Conservation (phyloP, 2,797 vertebrate species). For the Crocodylus rhombifer region DNA sequence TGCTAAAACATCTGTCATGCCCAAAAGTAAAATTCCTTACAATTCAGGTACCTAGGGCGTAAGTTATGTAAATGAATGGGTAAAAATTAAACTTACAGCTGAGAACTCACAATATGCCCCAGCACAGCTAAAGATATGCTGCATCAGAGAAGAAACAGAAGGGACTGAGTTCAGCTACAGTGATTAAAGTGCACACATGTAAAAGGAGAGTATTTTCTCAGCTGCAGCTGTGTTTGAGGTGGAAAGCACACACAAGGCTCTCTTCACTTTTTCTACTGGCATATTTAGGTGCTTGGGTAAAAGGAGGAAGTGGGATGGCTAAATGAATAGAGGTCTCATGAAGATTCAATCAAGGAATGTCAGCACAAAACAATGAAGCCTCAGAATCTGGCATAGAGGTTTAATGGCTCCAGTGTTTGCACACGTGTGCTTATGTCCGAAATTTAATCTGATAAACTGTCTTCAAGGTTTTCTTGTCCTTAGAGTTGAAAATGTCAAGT, state of each 20-base stretch:
- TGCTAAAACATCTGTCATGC: neutral
- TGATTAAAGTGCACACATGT: slow-evolving; percentile 70
- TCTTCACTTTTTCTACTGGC: slow-evolving; percentile 73
- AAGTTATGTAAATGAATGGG: neutral
- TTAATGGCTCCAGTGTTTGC: slow-evolving; percentile 65
- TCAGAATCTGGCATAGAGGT: slow-evolving; percentile 64
- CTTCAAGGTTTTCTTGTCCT: slow-evolving; percentile 53
- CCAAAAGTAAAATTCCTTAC: neutral
- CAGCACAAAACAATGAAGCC: slow-evolving; percentile 66
- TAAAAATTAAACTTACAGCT: slow-evolving; percentile 30
- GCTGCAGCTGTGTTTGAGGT: slow-evolving; percentile 77
- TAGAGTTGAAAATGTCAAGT: slow-evolving; percentile 34
- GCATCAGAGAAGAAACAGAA: slow-evolving; percentile 38
- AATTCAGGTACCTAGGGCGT: slow-evolving; percentile 13
- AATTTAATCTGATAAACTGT: slow-evolving; percentile 68
- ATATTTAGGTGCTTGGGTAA: slow-evolving; percentile 63
- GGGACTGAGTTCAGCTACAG: slow-evolving; percentile 12
- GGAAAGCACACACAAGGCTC: slow-evolving; percentile 68
- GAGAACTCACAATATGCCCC: slow-evolving; percentile 43
- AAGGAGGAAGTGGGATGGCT: slow-evolving; percentile 70
- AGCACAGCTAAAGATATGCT: slow-evolving; percentile 36
- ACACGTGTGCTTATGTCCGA: slow-evolving; percentile 51
- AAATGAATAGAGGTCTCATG: slow-evolving; percentile 61
- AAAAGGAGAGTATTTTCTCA: slow-evolving; percentile 73
- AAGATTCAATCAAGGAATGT: slow-evolving; percentile 65